These are phyloP conservation scores for Chondrilla cf. caribensis DNA, from an alignment of 37 sponge, comb jelly and placozoan genomes.

Conservation along the genomic window DNA sequence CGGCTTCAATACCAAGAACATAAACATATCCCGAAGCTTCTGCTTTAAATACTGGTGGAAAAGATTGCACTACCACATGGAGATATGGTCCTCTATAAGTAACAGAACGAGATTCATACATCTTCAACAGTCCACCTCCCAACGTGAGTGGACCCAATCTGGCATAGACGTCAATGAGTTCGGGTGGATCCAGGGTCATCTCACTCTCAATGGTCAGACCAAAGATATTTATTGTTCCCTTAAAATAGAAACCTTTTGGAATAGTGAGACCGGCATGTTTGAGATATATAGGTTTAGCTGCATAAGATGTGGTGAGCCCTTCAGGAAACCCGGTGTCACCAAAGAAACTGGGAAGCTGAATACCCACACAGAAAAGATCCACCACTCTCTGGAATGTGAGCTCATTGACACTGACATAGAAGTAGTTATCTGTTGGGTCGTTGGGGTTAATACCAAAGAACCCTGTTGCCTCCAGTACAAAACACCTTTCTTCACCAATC, in stretches of 20 bases:
- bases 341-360: constrained; percentile 14
- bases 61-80: neutral
- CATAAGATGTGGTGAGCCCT: constrained; percentile 19
- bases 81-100: constrained; percentile 27
- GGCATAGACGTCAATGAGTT: neutral
- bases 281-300: neutral
- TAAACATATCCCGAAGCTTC: constrained; percentile 13
- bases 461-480: neutral
- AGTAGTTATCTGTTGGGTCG: constrained; percentile 18
- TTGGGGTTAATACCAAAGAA: constrained; percentile 11
- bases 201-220: constrained; percentile 17
- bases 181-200: constrained; percentile 7
- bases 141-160: constrained; percentile 10
- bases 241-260: constrained; percentile 20
- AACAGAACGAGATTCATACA: constrained; percentile 24
- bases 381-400: constrained; percentile 19
- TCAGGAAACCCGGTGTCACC: constrained; percentile 32
- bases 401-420: constrained; percentile 6
- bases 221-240: constrained; percentile 38
- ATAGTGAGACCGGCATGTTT: neutral
- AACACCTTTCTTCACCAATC: constrained; percentile 11
- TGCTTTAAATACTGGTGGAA: neutral
- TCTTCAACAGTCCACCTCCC: constrained; percentile 12
- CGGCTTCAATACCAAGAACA: constrained; percentile 14
- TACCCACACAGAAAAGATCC: constrained; percentile 11